Evolutionary conservation across 2,113 vertebrate species (phyloP).

Genomic region (Salvator merianae): DNA sequence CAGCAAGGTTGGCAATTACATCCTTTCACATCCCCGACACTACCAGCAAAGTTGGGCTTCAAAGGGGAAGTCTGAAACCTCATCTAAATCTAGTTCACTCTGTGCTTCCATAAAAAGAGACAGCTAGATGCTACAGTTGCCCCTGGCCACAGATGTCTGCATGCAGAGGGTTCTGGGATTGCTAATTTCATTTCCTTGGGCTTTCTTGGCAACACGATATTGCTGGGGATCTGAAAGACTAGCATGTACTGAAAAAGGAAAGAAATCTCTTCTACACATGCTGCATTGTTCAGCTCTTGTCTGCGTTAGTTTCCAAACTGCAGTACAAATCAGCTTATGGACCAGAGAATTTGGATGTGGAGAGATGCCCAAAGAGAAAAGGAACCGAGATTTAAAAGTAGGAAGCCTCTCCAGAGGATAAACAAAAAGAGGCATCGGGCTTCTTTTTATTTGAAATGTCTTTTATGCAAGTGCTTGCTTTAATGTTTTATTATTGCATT

Average conservation of each 20-base stretch:
- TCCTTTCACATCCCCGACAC: neutral
- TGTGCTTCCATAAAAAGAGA: neutral
- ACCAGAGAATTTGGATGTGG: neutral
- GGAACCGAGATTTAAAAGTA: too few species aligned
- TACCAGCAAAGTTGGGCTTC: neutral
- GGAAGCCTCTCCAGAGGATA: too few species aligned
- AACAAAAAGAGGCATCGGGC: too few species aligned
- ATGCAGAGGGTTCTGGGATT: too few species aligned
- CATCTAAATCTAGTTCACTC: too few species aligned
- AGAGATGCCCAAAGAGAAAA: neutral
- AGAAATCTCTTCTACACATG: neutral
- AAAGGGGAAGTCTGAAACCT: neutral
- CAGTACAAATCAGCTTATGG: neutral
- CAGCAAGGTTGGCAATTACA: too few species aligned
- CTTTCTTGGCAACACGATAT: slow-evolving; percentile 1
- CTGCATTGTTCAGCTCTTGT: neutral
- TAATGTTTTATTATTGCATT: too few species aligned
- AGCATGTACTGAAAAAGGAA: neutral
- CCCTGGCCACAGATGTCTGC: neutral
- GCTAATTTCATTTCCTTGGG: slow-evolving; percentile 1
- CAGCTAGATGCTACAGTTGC: neutral
- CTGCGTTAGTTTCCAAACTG: neutral
- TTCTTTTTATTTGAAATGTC: too few species aligned
- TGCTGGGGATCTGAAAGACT: neutral
- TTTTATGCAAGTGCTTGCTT: too few species aligned